A percentile compares a stretch with the other conserved stretches of the same genome.
Conservation (phyloP, 1,140 invertebrate genomes). For the Bombus balteatus region DNA sequence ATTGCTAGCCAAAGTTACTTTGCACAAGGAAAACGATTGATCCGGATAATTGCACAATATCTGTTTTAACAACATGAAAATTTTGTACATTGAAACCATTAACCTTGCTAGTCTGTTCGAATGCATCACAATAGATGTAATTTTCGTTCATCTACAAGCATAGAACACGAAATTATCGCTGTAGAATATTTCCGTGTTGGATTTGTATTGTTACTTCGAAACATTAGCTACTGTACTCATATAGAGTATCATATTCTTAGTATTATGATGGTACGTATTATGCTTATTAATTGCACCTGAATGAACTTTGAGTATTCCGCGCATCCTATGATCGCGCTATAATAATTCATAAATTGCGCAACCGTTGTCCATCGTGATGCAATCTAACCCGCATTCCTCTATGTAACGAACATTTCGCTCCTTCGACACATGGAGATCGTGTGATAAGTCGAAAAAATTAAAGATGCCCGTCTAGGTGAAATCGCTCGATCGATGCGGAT, state of each 20-base stretch:
- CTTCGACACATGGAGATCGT: not conserved
- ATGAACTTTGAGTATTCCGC: constrained; percentile 33
- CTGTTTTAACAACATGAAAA: not conserved
- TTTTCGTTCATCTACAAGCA: not conserved
- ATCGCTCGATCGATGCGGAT: not conserved
- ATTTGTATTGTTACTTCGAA: not conserved
- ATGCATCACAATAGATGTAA: not conserved
- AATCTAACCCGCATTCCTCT: constrained; percentile 49
- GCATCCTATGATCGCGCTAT: not conserved
- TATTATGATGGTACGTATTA: too few relatives aligned
- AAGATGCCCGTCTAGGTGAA: not conserved
- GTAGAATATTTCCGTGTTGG: not conserved
- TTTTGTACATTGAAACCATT: not conserved
- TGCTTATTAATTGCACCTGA: too few relatives aligned
- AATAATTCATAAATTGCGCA: constrained; percentile 58
- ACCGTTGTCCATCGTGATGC: constrained; percentile 34
- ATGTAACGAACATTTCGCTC: constrained; percentile 25
- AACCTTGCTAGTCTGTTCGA: not conserved
- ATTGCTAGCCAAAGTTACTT: not conserved
- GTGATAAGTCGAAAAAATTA: not conserved
- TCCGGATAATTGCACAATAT: not conserved
- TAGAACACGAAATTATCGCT: not conserved
- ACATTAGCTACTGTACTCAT: not conserved
- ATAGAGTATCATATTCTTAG: too few relatives aligned
- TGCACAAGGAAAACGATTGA: not conserved